Evolutionary conservation across 2,797 vertebrate species (phyloP).

Genomic region (Ciconia nigra): DNA sequence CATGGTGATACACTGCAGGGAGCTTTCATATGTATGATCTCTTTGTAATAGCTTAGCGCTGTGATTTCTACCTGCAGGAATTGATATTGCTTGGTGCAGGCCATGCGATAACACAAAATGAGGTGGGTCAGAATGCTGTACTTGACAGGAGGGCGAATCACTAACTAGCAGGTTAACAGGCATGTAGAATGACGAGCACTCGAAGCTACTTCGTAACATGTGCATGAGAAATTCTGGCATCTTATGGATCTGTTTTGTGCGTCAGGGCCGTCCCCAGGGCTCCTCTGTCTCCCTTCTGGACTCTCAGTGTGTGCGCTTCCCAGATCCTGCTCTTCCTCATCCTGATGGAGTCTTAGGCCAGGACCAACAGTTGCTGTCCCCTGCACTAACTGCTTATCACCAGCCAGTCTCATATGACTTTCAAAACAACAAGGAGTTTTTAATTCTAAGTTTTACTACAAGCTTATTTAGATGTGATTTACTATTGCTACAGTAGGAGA

Average conservation of each 20-base stretch:
- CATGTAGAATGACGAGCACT: rapidly evolving
- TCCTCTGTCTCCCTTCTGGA: not conserved
- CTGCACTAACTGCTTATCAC: not conserved
- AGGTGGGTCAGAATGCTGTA: not conserved
- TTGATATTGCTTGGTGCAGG: not conserved
- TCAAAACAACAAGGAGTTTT: not conserved
- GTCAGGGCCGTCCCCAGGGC: not conserved
- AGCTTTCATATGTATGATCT: not conserved
- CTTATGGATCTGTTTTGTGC: not conserved
- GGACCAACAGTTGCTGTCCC: not conserved
- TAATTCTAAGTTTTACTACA: not conserved
- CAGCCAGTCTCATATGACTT: not conserved
- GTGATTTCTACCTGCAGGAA: not conserved
- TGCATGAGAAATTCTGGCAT: not conserved
- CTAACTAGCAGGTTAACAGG: not conserved
- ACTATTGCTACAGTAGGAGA: not conserved
- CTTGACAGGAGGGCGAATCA: rapidly evolving
- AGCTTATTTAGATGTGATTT: not conserved
- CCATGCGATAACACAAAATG: rapidly evolving
- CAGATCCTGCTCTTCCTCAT: not conserved
- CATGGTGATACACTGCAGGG: not conserved
- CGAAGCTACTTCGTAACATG: not conserved
- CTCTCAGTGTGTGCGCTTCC: not conserved
- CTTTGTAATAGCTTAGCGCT: not conserved
- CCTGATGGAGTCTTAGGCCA: not conserved